phyloP scores from a whole-genome alignment of 1,140 invertebrate genomes.

The Leptinotarsa lineolata region DNA sequence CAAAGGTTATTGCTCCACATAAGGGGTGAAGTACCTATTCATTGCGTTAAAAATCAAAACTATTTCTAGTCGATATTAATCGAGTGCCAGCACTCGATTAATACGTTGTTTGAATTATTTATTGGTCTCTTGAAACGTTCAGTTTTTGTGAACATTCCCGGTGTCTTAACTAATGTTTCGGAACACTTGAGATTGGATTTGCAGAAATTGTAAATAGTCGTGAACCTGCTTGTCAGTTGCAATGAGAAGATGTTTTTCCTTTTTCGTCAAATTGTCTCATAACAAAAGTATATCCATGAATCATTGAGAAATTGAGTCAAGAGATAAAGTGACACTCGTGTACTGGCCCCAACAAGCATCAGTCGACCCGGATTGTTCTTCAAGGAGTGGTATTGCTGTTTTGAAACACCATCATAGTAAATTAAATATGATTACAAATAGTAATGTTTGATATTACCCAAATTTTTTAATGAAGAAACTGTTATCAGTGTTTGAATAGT shows the following conservation, averaged over 20 bases:
- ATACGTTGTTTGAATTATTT: background rate
- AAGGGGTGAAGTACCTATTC: background rate
- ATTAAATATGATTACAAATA: too few relatives aligned
- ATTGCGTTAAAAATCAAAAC: background rate
- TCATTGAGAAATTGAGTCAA: background rate
- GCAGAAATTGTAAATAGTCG: background rate
- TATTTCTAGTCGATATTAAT: background rate
- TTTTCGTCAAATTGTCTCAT: background rate
- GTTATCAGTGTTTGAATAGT: too few relatives aligned
- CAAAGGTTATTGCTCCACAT: background rate
- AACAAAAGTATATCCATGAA: background rate
- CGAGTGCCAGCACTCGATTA: background rate
- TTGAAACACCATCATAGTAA: too few relatives aligned
- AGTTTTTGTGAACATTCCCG: background rate
- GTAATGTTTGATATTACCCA: too few relatives aligned
- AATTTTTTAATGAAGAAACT: too few relatives aligned
- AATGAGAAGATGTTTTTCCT: background rate
- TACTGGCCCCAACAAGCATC: background rate
- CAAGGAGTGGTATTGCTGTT: too few relatives aligned
- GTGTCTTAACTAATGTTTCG: background rate
- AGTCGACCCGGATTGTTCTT: too few relatives aligned
- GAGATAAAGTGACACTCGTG: background rate
- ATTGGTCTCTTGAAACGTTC: background rate
- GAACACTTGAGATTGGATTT: background rate
- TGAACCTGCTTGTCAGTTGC: background rate